Percentiles rank a stretch among this genome's conserved stretches.
These are phyloP conservation scores for Eristalinus aeneus DNA, from an alignment of 2,888 invertebrate genomes.

Conservation along the genomic window DNA sequence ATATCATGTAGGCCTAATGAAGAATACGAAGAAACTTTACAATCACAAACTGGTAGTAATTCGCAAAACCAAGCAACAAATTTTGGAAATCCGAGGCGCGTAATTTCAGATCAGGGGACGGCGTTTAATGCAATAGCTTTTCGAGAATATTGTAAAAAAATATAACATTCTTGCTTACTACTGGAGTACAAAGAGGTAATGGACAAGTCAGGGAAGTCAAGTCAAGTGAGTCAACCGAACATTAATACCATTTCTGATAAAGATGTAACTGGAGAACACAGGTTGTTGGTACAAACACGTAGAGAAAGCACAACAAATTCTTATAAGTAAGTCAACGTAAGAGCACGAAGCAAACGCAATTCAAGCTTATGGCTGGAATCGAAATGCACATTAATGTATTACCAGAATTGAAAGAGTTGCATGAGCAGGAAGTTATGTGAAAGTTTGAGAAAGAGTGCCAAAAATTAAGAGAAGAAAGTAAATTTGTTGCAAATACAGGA, in stretches of 20 bases:
- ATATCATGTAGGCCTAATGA: background rate
- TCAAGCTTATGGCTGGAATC: constrained; percentile 53
- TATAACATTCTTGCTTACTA: constrained; percentile 72
- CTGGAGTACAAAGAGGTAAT: constrained; percentile 76
- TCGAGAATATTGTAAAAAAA: constrained; percentile 73
- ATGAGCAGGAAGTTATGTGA: constrained; percentile 1
- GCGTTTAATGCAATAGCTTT: constrained; percentile 77
- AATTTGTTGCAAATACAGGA: constrained; percentile 31
- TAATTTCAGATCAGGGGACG: constrained; percentile 77
- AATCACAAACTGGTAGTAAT: background rate
- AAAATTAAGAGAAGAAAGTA: constrained; percentile 7
- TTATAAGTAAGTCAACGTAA: constrained; percentile 74
- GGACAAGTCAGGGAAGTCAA: too few species aligned
- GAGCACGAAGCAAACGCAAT: constrained; percentile 60
- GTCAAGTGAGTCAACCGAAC: constrained; percentile 69
- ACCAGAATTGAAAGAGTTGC: constrained; percentile 17
- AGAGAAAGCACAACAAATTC: constrained; percentile 71
- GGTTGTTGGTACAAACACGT: constrained; percentile 73
- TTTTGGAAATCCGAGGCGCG: constrained; percentile 66
- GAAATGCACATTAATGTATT: constrained; percentile 19
- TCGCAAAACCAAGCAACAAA: too few species aligned
- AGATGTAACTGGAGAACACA: constrained; percentile 60
- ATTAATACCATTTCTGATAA: background rate
- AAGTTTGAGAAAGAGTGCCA: constrained; percentile 26
- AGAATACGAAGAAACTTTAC: background rate